Evolutionary conservation across 2,797 vertebrate species (phyloP), one percentile per base, ranked within the genome.

Genomic region (Gallinago nigripennis): DNA sequence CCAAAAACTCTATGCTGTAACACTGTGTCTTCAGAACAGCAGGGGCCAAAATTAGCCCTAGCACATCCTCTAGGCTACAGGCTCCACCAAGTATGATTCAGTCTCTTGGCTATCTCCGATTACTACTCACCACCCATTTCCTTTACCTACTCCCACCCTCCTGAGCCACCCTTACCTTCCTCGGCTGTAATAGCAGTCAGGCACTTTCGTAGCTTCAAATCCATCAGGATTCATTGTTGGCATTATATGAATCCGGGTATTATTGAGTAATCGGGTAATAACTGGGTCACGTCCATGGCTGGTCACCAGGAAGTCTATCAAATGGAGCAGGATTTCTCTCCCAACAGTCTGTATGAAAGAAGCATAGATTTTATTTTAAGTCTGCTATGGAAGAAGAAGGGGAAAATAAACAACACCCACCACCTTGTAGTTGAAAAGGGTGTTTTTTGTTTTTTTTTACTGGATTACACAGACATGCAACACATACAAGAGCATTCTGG

Each of bases 161-260:
- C 35, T 9, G 63, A 95, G 58, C 25, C 64, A 68, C 69, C 39
- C 97, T 97, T 96, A 99, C 99, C 99, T 98, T 95, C 99, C 99
- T 15, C 27, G 73, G 37, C 90, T 95, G 94, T 96, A 98, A 12
- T 81, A 79, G 90, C 99, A 99, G 84, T 98, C 72, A 3, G 96
- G 98, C 65, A 73, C 60, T 75, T 64, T 41, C 11, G 96, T 92
- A 1, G 94, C 95, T 82, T 99, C 98, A 39, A 99, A 99, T 71
- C 99, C 99, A 60, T 99, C 99, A 0, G 99, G 99, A 96, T 99
- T 99, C 99, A 99, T 99, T 0, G 99, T 98, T 4, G 99, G 99
- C 97, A 99, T 97, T 96, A 99, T 98, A 95, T 99, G 99, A 83
- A 99, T 97, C 19, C 99, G 98, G 6, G 98, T 98, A 65, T 94